Percentiles rank a stretch among this genome's conserved stretches.
These are phyloP conservation scores for Lepidochitona cinerea DNA, from an alignment of 2,888 invertebrate genomes.

Conservation along the genomic window DNA sequence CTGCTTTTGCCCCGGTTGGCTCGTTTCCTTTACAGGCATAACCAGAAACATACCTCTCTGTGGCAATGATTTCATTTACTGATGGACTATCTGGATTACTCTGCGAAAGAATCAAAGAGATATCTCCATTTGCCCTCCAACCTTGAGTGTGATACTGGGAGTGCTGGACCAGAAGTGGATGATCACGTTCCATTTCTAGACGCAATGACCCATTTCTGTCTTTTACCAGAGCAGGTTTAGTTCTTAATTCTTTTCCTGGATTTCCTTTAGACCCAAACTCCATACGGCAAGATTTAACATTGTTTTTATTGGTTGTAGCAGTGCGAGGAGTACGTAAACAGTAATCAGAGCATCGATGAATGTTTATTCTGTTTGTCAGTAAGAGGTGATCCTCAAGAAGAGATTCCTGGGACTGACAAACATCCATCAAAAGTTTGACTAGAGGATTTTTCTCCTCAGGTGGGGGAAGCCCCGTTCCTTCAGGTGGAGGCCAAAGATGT, in stretches of 20 bases:
- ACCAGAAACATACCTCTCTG: too few species aligned
- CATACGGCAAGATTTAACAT: slow-evolving; percentile 16
- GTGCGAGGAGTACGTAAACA: slow-evolving; percentile 9
- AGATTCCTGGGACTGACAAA: slow-evolving; percentile 27
- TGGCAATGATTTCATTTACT: too few species aligned
- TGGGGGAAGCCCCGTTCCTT: slow-evolving; percentile 33
- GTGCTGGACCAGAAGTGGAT: slow-evolving; percentile 34
- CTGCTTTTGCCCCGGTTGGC: too few species aligned
- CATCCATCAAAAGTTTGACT: slow-evolving; percentile 38
- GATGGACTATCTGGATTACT: too few species aligned
- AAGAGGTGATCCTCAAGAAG: slow-evolving; percentile 34
- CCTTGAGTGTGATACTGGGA: too few species aligned
- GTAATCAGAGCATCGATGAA: slow-evolving; percentile 37
- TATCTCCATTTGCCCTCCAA: too few species aligned
- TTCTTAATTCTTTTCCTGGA: too few species aligned
- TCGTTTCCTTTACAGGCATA: too few species aligned
- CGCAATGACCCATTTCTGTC: too few species aligned
- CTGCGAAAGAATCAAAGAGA: too few species aligned
- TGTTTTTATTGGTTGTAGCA: not conserved
- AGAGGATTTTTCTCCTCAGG: slow-evolving; percentile 37
- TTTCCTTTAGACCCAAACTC: slow-evolving; percentile 35
- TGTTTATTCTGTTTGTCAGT: slow-evolving; percentile 25
- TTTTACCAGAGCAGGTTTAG: too few species aligned
- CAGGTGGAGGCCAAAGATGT: too few species aligned
- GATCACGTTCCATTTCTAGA: slow-evolving; percentile 41